A percentile compares a stretch with the other conserved stretches of the same genome.
Conservation (phyloP, 1,140 invertebrate genomes). For the Microvelia longipes region DNA sequence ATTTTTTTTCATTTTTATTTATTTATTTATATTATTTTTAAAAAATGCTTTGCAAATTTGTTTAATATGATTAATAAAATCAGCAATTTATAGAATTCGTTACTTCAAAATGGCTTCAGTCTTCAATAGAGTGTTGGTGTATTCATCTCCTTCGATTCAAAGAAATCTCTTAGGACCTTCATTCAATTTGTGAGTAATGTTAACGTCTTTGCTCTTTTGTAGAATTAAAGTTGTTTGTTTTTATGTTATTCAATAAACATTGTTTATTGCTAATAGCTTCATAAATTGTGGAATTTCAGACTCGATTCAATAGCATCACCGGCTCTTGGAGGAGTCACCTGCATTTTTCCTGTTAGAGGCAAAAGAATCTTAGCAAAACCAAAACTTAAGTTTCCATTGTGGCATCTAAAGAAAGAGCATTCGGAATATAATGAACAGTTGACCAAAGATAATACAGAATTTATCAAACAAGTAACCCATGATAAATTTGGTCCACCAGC, state of each 20-base stretch:
- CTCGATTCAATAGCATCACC: background rate
- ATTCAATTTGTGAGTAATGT: background rate
- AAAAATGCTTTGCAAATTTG: background rate
- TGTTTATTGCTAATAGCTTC: background rate
- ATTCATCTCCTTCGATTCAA: background rate
- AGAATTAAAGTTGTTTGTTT: background rate
- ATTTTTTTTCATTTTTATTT: background rate
- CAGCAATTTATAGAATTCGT: background rate
- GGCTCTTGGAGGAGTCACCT: background rate
- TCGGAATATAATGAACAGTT: slow-evolving; percentile 48
- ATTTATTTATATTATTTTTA: background rate
- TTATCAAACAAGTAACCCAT: slow-evolving; percentile 60
- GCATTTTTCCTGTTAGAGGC: background rate
- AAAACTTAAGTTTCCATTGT: slow-evolving; percentile 19
- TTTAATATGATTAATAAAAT: background rate
- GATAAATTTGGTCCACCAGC: slow-evolving; percentile 40
- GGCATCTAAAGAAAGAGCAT: slow-evolving; percentile 22
- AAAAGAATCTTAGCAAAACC: slow-evolving; percentile 7
- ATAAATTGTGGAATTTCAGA: background rate
- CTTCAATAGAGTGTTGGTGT: background rate
- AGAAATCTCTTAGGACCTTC: background rate
- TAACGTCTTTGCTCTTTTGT: background rate
- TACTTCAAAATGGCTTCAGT: background rate
- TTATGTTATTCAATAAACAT: background rate
- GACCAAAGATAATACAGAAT: slow-evolving; percentile 63